These are phyloP conservation scores for Dendrocincla tyrannina DNA, from an alignment of 2,797 vertebrate species.

Conservation along the genomic window DNA sequence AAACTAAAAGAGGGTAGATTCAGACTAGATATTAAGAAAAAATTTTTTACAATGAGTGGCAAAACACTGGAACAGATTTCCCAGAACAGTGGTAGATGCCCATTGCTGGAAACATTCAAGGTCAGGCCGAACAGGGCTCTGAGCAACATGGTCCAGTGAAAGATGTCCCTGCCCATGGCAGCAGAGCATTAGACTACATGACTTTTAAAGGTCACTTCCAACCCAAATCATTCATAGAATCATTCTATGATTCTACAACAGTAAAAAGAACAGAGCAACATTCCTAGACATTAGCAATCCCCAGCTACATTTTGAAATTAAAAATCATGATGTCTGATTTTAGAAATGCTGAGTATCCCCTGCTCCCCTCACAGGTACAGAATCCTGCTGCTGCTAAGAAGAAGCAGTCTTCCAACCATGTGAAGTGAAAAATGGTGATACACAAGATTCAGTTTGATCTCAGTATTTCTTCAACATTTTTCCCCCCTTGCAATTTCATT, in stretches of 20 bases:
- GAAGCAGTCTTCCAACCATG: background rate
- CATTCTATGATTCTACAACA: background rate
- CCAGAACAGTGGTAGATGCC: background rate
- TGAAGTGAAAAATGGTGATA: background rate
- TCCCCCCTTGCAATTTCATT: background rate
- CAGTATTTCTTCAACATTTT: background rate
- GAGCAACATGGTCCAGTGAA: background rate
- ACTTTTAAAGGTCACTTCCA: background rate
- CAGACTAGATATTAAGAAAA: background rate
- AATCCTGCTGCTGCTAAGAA: background rate
- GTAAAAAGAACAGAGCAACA: background rate
- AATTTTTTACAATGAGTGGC: background rate
- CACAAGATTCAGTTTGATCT: background rate
- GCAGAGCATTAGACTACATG: background rate
- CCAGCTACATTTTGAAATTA: background rate
- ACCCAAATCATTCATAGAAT: too few relatives aligned
- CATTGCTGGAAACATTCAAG: background rate
- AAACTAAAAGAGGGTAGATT: background rate
- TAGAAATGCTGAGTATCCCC: background rate
- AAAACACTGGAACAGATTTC: background rate
- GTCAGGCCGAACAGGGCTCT: background rate
- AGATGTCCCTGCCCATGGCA: background rate
- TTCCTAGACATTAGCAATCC: background rate
- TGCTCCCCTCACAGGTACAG: background rate
- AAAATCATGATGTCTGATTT: background rate